phyloP scores from a whole-genome alignment of 2,888 invertebrate species.

The Hydrotaea diabolus region DNA sequence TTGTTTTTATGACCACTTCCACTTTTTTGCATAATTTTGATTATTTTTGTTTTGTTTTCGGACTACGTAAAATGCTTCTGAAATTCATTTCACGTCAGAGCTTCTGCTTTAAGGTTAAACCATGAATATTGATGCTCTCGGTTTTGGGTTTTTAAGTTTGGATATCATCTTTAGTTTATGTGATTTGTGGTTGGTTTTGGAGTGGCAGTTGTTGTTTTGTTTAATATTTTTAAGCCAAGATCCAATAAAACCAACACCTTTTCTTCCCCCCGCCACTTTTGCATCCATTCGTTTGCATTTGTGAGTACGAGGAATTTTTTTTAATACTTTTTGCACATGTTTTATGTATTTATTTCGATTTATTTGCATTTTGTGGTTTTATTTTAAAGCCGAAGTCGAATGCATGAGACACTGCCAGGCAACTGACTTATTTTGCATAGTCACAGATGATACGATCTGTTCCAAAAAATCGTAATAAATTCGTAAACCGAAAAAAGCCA shows the following conservation, averaged over 20 bases:
- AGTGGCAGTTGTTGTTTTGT: background rate
- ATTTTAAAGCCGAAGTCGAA: background rate
- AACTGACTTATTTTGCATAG: background rate
- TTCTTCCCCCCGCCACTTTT: background rate
- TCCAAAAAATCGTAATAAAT: background rate
- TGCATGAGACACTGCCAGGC: no score
- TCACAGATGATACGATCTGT: background rate
- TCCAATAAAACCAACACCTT: constrained; percentile 45
- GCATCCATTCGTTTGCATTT: background rate
- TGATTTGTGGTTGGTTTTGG: background rate
- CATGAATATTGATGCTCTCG: constrained; percentile 33
- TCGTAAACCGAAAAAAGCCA: background rate
- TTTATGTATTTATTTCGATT: constrained; percentile 5
- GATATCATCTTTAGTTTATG: background rate
- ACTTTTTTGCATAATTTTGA: background rate
- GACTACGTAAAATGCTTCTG: background rate
- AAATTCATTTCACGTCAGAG: constrained; percentile 10
- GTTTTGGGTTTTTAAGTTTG: constrained; percentile 6
- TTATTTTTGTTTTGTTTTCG: background rate
- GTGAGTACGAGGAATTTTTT: background rate
- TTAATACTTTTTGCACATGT: background rate
- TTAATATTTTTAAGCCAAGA: constrained; percentile 26
- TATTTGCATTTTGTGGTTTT: constrained; percentile 5
- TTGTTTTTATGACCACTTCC: background rate
- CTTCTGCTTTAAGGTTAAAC: constrained; percentile 20